These are phyloP conservation scores for Butorides virescens DNA, from an alignment of 2,113 vertebrate genomes.

Conservation along the genomic window DNA sequence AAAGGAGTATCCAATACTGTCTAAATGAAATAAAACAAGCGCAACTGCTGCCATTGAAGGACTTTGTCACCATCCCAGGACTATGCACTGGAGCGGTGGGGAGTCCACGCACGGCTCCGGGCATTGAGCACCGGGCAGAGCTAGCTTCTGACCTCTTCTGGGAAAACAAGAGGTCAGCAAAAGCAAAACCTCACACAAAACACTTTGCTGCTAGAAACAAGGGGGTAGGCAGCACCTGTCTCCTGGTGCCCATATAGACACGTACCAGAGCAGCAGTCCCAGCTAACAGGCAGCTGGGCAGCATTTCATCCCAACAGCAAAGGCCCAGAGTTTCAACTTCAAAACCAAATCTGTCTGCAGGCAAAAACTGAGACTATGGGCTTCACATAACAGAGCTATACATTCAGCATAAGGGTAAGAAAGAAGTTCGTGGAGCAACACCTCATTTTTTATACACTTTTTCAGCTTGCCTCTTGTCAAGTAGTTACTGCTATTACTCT, in stretches of 20 bases:
- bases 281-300: neutral
- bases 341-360: neutral
- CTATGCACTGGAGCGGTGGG: neutral
- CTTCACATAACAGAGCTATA: rapidly evolving
- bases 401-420: neutral
- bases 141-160: neutral
- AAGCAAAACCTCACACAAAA: neutral
- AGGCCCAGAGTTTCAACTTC: neutral
- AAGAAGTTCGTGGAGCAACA: neutral
- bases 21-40: neutral
- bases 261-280: rapidly evolving
- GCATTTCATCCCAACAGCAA: neutral
- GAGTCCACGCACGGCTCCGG: rapidly evolving
- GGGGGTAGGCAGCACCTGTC: neutral
- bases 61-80: neutral
- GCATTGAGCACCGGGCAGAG: neutral
- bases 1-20: neutral
- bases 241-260: rapidly evolving
- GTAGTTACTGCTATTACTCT: neutral
- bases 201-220: rapidly evolving
- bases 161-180: neutral
- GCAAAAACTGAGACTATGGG: rapidly evolving
- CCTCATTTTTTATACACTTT: neutral
- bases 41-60: rapidly evolving
- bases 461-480: neutral